phyloP scores from a whole-genome alignment of 1,140 invertebrate species.

The Saccostrea echinata region DNA sequence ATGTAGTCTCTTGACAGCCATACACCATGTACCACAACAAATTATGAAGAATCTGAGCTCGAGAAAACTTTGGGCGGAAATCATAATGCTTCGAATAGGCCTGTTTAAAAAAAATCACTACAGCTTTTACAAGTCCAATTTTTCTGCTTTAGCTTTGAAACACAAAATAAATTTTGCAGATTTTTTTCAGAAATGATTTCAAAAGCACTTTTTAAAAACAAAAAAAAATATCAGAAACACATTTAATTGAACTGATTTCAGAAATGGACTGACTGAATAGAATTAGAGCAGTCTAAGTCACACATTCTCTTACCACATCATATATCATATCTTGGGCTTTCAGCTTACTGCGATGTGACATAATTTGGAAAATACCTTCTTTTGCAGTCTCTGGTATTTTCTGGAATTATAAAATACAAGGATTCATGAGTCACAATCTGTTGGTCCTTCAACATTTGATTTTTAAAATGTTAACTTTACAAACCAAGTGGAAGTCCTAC shows the following conservation, averaged over 20 bases:
- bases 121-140: too few species aligned
- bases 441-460: too few species aligned
- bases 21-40: constrained; percentile 87
- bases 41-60: constrained; percentile 85
- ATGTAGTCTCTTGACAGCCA: constrained; percentile 78
- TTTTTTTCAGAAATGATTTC: too few species aligned
- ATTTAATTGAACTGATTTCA: too few species aligned
- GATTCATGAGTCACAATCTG: not conserved
- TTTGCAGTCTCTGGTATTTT: constrained; percentile 52
- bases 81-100: constrained; percentile 78
- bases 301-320: constrained; percentile 47
- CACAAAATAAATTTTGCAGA: too few species aligned
- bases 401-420: not conserved
- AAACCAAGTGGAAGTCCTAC: too few species aligned
- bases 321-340: constrained; percentile 56
- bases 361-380: constrained; percentile 53
- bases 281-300: too few species aligned
- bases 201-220: too few species aligned
- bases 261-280: too few species aligned
- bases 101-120: constrained; percentile 36
- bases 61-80: constrained; percentile 85
- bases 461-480: too few species aligned
- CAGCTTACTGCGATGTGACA: constrained; percentile 51
- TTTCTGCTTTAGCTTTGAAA: too few species aligned
- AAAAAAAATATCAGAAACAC: too few species aligned